Percentiles rank a stretch among this genome's conserved stretches.
Evolutionary conservation across 2,888 invertebrate genomes (phyloP).

Genomic region (Laspeyria flexula): DNA sequence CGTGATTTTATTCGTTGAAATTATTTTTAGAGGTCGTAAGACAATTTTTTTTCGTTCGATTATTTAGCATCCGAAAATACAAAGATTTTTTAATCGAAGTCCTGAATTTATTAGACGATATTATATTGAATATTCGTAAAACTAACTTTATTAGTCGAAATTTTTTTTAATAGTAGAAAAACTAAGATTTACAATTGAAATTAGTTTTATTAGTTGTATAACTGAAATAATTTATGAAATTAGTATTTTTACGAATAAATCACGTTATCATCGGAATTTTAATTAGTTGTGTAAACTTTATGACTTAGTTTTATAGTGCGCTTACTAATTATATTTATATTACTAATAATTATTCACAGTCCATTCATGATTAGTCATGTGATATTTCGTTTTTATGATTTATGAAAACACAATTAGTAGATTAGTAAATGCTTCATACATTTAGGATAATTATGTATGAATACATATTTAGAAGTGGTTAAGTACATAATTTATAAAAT

Average conservation of each 20-base stretch:
- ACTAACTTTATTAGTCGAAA: background rate
- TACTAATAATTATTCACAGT: conserved; percentile 44
- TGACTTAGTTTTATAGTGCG: conserved; percentile 43
- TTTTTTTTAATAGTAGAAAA: background rate
- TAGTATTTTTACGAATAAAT: too few relatives aligned
- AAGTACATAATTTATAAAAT: too few relatives aligned
- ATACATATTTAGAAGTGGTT: too few relatives aligned
- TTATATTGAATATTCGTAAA: background rate
- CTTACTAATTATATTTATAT: conserved; percentile 22
- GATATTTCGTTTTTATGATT: conserved; percentile 15
- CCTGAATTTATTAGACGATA: background rate
- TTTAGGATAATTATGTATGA: background rate
- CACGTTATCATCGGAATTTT: too few relatives aligned
- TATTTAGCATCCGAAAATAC: too few relatives aligned
- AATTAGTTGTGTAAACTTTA: conserved; percentile 11
- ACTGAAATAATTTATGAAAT: too few relatives aligned
- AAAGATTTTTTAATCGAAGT: too few relatives aligned
- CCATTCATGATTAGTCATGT: conserved; percentile 16
- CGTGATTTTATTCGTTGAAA: too few relatives aligned
- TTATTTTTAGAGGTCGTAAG: too few relatives aligned
- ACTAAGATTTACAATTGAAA: background rate
- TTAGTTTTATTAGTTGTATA: too few relatives aligned
- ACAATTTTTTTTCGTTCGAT: too few relatives aligned
- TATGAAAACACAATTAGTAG: too few relatives aligned
- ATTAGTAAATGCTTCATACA: background rate